Evolutionary conservation across 2,888 invertebrate species (phyloP).

Genomic region (Antitype chi): DNA sequence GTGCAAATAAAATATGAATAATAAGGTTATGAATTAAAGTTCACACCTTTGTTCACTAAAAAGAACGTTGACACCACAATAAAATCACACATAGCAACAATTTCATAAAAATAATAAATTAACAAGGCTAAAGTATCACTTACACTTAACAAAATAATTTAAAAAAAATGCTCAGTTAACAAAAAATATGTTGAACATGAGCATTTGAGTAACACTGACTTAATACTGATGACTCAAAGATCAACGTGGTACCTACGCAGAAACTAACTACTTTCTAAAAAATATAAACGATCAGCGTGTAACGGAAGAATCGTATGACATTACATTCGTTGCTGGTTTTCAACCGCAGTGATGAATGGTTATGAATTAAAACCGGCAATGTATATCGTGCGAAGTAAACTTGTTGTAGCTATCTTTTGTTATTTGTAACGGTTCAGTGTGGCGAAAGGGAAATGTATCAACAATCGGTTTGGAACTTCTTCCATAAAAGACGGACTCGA

Average conservation of each 20-base stretch:
- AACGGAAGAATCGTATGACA: slow-evolving; percentile 31
- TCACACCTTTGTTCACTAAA: neutral
- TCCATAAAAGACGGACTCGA: neutral
- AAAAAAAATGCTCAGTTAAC: slow-evolving; percentile 26
- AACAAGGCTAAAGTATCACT: slow-evolving; percentile 30
- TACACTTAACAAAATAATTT: slow-evolving; percentile 27
- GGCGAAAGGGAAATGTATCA: slow-evolving; percentile 49
- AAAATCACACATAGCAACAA: neutral
- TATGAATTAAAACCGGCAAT: slow-evolving; percentile 43
- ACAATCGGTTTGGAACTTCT: slow-evolving; percentile 25
- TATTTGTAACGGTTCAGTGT: slow-evolving; percentile 28
- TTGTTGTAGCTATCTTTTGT: neutral
- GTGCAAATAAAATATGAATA: neutral
- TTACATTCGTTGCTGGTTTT: slow-evolving; percentile 33
- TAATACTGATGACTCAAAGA: slow-evolving; percentile 55
- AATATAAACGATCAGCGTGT: slow-evolving; percentile 23
- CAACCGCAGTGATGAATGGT: neutral
- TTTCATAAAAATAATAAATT: neutral
- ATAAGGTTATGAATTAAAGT: neutral
- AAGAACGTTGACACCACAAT: neutral
- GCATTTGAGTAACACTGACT: slow-evolving; percentile 27
- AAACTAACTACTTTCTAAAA: slow-evolving; percentile 61
- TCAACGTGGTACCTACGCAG: slow-evolving; percentile 41
- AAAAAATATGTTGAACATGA: slow-evolving; percentile 35
- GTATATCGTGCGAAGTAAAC: slow-evolving; percentile 10